Evolutionary conservation across 2,888 invertebrate genomes (phyloP), one percentile per base, ranked within the genome.

Genomic region (Dasysyrphus albostriatus): DNA sequence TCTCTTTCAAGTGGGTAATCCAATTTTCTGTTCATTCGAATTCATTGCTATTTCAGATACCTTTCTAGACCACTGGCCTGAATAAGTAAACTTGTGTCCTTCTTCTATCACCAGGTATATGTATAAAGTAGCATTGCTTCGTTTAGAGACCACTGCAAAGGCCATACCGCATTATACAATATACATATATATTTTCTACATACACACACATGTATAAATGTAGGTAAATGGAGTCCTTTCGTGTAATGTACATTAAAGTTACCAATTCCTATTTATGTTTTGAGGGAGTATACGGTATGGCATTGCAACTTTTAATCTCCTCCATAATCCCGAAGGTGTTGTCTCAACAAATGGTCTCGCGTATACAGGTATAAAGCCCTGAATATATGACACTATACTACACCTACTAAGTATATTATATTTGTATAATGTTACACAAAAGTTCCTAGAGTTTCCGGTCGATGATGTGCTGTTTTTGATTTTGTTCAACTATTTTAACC

Each of bases 1-100:
- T n/a, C 56, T 44, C 58, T 56, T 42, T 70, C 77, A 87, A 79
- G 79, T 75, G 37, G 42, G 29, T 88, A 88, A 88, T 88, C 83
- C 83, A 88, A 88, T 88, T 88, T 83, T 67, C 72, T 88, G 83
- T 88, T 88, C 79, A 88, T 83, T 88, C 61, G 69, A 83, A 88
- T 88, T 83, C 88, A 83, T 83, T 88, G 83, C 88, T 73, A 83
- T 80, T 72, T 51, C 39, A 73, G 78, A 72, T 87, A 76, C 84
- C 73, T 59, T 83, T 82, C 74, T 75, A 87, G 79, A 56, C 87
- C 83, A 87, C 74, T 87, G 83, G 78, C 65, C 75, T 72, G 79
- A 65, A 79, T 87, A 79, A 83, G 72, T 83, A 83, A 83, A 87
- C 82, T 83, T 87, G 74, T 69, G 37, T 73, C 56, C 44, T 37